Conservation (phyloP, 1,140 invertebrate genomes). For the Scaptomyza graminum region DNA sequence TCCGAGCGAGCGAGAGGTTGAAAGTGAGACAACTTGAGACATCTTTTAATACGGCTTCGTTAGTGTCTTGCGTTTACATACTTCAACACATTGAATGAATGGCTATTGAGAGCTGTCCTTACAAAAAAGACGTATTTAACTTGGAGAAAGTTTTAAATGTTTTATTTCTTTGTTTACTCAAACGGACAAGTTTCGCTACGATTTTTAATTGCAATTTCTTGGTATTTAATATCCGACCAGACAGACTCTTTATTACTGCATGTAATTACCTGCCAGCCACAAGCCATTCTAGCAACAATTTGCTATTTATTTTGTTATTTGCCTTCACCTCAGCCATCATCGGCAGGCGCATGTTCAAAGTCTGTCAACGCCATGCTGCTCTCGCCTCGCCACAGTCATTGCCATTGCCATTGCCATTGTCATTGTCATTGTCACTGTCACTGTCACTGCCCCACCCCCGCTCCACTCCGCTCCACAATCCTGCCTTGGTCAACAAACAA, state of each 20-base stretch:
- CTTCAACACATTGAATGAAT: no score
- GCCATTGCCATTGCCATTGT: not conserved
- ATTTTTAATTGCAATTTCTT: no score
- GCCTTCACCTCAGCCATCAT: conserved; percentile 30
- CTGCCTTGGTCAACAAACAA: not conserved
- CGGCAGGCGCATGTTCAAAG: conserved; percentile 22
- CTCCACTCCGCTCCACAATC: not conserved
- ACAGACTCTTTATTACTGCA: conserved; percentile 18
- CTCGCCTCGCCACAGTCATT: not conserved
- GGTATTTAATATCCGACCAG: not conserved
- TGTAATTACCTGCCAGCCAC: conserved; percentile 56
- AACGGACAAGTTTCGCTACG: no score
- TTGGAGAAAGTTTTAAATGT: no score
- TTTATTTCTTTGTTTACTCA: no score
- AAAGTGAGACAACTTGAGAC: no score
- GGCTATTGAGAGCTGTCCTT: no score
- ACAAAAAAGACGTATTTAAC: no score
- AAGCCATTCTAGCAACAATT: conserved; percentile 9
- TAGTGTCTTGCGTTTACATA: no score
- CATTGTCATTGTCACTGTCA: not conserved
- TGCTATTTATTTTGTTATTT: no score
- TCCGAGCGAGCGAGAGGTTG: no score
- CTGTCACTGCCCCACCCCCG: not conserved
- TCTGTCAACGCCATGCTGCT: conserved; percentile 62
- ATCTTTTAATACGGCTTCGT: no score